Evolutionary conservation across 2,113 vertebrate species (phyloP).

Genomic region (Cyprinodon brontotheroides): DNA sequence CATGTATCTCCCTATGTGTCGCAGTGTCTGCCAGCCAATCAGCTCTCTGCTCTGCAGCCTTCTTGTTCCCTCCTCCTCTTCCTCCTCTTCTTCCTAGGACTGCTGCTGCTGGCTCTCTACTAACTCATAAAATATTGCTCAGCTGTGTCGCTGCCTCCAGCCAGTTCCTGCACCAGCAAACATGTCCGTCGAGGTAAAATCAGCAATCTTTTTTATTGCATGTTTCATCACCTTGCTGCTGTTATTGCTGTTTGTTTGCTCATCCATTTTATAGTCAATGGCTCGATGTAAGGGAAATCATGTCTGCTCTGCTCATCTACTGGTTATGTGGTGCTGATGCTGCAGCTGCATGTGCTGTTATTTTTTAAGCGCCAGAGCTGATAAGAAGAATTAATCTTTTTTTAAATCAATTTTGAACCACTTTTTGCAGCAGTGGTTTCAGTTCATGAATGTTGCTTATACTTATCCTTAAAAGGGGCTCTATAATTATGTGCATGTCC

Average conservation of each 20-base stretch:
- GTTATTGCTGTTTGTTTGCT: neutral
- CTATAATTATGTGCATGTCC: slow-evolving; percentile 43
- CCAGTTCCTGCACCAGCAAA: neutral
- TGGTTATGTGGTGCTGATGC: slow-evolving; percentile 2
- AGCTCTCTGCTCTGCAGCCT: neutral
- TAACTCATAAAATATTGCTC: slow-evolving; percentile 22
- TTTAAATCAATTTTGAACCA: neutral
- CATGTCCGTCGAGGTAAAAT: slow-evolving; percentile 64
- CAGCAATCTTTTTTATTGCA: neutral
- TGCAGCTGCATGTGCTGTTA: neutral
- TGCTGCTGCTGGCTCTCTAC: neutral
- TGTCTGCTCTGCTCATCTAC: neutral
- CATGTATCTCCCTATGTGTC: neutral
- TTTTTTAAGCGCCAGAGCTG: too few relatives aligned
- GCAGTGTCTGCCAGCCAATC: neutral
- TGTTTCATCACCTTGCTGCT: neutral
- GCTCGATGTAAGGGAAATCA: neutral
- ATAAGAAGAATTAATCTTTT: neutral
- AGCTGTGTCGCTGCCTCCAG: slow-evolving; percentile 42
- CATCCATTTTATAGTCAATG: slow-evolving; percentile 53
- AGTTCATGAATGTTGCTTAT: neutral
- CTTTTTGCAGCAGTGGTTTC: neutral
- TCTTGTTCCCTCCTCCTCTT: neutral
- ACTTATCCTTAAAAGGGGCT: neutral
- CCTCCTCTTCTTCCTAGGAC: neutral